Percentiles rank a stretch among this genome's conserved stretches.
phyloP scores from a whole-genome alignment of 2,113 vertebrate species.

The Petrocephalus microphthalmus region DNA sequence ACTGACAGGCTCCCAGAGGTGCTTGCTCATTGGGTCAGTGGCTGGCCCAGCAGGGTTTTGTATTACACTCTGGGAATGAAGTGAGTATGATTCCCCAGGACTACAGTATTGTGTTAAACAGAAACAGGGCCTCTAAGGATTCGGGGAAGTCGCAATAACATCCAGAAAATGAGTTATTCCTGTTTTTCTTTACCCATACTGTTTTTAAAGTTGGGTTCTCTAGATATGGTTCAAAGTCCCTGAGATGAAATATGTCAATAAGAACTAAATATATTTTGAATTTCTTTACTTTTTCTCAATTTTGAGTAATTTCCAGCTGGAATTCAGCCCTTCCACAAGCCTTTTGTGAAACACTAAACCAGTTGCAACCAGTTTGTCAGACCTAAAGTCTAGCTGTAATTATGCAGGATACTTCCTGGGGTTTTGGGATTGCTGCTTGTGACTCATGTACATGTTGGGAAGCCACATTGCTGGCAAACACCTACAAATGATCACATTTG shows the following conservation, averaged over 20 bases:
- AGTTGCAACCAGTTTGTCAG: neutral
- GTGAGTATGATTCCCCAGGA: neutral
- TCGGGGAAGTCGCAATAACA: neutral
- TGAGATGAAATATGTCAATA: neutral
- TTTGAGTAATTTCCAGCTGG: neutral
- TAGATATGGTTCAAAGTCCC: too few relatives aligned
- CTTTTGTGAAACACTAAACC: neutral
- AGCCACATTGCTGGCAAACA: neutral
- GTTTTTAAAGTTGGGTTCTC: neutral
- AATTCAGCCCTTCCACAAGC: neutral
- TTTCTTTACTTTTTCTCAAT: neutral
- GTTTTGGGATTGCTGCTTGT: neutral
- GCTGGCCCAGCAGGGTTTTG: neutral
- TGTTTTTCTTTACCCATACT: neutral
- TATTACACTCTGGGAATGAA: neutral
- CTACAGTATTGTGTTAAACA: neutral
- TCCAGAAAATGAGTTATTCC: neutral
- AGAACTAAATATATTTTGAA: neutral
- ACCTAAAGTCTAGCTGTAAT: neutral
- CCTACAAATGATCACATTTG: neutral
- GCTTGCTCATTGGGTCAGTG: neutral
- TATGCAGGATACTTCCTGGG: neutral
- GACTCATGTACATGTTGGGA: neutral
- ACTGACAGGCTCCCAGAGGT: neutral
- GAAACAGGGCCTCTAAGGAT: neutral